Percentiles rank a stretch among this genome's conserved stretches.
phyloP scores from a whole-genome alignment of 37 sponge, comb jelly and placozoan genomes.

The Eunapius fragilis region DNA sequence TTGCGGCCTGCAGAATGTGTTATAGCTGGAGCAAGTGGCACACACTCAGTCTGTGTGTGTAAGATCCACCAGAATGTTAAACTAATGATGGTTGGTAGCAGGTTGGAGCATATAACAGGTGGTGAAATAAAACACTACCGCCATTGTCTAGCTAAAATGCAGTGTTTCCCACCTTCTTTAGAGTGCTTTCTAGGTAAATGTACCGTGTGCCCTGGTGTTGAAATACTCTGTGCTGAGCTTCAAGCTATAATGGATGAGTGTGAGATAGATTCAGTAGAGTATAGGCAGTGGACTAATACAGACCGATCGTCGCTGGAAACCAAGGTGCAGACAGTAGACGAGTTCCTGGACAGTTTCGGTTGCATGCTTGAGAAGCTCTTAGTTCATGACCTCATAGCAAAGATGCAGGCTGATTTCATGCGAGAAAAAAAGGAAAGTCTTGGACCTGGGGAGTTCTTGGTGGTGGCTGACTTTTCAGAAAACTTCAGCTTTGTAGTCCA shows the following conservation, averaged over 20 bases:
- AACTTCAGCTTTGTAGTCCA: slow-evolving; percentile 45
- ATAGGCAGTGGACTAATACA: slow-evolving; percentile 13
- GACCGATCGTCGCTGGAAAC: slow-evolving; percentile 44
- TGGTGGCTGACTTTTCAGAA: slow-evolving; percentile 46
- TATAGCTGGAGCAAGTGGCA: slow-evolving; percentile 40
- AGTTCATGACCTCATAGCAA: slow-evolving; percentile 20
- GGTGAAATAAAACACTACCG: neutral
- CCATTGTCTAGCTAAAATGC: slow-evolving; percentile 2
- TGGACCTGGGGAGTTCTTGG: slow-evolving; percentile 10
- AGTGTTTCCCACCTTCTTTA: slow-evolving; percentile 6
- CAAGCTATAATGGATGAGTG: neutral
- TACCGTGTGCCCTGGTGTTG: slow-evolving; percentile 3
- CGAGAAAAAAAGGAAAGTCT: slow-evolving; percentile 8
- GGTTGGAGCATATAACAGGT: neutral
- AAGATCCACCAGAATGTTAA: slow-evolving; percentile 44
- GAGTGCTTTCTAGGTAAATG: slow-evolving; percentile 1
- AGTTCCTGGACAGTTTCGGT: slow-evolving; percentile 22
- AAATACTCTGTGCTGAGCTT: neutral
- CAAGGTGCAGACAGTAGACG: slow-evolving; percentile 9
- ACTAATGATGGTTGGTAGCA: slow-evolving; percentile 20
- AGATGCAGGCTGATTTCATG: slow-evolving; percentile 10
- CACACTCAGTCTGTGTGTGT: slow-evolving; percentile 54
- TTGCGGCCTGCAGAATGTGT: slow-evolving; percentile 32
- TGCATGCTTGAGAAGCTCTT: slow-evolving; percentile 26
- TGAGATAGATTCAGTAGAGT: slow-evolving; percentile 2